Percentiles rank a stretch among this genome's conserved stretches.
Evolutionary conservation across 2,113 vertebrate species (phyloP).

Genomic region (Gnathonemus echidnorhynchus): DNA sequence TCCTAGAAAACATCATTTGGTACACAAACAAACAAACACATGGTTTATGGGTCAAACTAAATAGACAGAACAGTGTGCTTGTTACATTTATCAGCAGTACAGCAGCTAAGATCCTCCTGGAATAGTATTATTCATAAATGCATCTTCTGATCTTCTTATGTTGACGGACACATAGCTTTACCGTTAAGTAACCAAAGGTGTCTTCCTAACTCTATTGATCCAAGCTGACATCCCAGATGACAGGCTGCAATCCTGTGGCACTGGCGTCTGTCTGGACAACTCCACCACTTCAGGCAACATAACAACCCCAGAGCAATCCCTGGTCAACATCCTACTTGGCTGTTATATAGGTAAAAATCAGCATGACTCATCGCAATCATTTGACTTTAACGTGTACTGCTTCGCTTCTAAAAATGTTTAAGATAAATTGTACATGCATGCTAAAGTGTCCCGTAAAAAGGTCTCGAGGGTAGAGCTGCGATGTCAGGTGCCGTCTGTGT

Average conservation of each 20-base stretch:
- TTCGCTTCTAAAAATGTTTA: not conserved
- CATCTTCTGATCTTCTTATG: not conserved
- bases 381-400: not conserved
- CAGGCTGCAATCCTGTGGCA: slow-evolving; percentile 68
- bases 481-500: slow-evolving; percentile 18
- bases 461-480: not conserved
- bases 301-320: slow-evolving; percentile 47
- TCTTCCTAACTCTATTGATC: not conserved
- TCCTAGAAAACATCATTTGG: not conserved
- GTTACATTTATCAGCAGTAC: not conserved
- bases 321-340: slow-evolving; percentile 76
- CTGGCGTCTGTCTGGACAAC: slow-evolving; percentile 57
- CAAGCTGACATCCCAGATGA: slow-evolving; percentile 61
- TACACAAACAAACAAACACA: not conserved
- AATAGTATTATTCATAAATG: not conserved
- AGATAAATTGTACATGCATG: too few species aligned
- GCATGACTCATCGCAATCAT: not conserved
- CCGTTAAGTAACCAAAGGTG: not conserved
- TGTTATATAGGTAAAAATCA: slow-evolving; percentile 77
- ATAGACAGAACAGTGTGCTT: not conserved
- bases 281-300: slow-evolving; percentile 33
- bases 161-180: not conserved
- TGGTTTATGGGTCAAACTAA: not conserved
- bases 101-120: not conserved
- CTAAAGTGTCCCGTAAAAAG: not conserved